A percentile compares a stretch with the other conserved stretches of the same genome.
Evolutionary conservation across 2,888 invertebrate species (phyloP).

Genomic region (Clitarchus hookeri): DNA sequence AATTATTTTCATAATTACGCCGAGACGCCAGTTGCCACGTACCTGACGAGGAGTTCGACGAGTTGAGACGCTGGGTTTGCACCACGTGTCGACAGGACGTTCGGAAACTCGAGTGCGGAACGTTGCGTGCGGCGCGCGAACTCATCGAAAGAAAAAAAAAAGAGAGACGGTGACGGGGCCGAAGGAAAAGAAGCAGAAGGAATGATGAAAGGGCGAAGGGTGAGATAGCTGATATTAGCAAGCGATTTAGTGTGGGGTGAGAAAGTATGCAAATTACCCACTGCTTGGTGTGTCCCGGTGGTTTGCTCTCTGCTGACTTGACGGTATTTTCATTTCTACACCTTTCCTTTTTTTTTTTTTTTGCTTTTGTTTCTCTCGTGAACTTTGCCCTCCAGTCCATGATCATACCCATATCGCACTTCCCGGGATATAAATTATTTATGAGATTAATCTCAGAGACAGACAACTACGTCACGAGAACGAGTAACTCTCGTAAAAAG

Average conservation of each 20-base stretch:
- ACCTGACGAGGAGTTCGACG: no score
- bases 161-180: not conserved
- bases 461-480: not conserved
- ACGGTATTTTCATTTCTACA: not conserved
- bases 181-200: not conserved
- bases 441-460: not conserved
- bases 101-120: not conserved
- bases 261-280: slow-evolving; percentile 1
- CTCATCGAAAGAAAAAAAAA: not conserved
- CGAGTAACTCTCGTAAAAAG: not conserved
- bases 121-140: not conserved
- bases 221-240: not conserved
- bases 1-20: no score
- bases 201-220: slow-evolving; percentile 7
- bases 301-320: not conserved
- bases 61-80: not conserved
- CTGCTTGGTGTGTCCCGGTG: not conserved
- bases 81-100: not conserved
- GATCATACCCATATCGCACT: not conserved
- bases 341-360: not conserved
- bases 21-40: no score
- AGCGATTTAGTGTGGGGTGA: slow-evolving; percentile 4
- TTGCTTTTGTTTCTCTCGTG: not conserved
- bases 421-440: not conserved
- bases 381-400: not conserved